Evolutionary conservation across 2,888 invertebrate genomes (phyloP).

Genomic region (Margaritifera margaritifera): DNA sequence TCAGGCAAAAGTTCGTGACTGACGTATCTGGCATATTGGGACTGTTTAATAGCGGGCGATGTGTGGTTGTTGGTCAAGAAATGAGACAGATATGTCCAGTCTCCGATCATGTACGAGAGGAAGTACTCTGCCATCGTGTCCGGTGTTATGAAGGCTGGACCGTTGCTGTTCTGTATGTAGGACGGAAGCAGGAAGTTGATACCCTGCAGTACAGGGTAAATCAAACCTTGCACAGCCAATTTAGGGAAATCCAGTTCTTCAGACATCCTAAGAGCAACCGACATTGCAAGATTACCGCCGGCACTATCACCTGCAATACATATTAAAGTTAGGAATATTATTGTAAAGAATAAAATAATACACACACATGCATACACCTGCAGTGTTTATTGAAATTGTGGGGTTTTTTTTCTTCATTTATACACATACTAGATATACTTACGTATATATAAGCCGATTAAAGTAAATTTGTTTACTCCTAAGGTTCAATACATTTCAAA

Average conservation of each 20-base stretch:
- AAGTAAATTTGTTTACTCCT: too few relatives aligned
- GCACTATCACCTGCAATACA: conserved; percentile 50
- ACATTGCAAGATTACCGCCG: conserved; percentile 56
- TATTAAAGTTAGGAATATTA: neutral
- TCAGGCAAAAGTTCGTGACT: conserved; percentile 35
- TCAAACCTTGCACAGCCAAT: conserved; percentile 12
- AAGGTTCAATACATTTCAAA: too few relatives aligned
- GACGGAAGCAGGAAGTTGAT: conserved; percentile 59
- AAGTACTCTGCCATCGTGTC: conserved; percentile 21
- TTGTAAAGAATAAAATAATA: neutral
- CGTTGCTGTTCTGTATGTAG: conserved; percentile 18
- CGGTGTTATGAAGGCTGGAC: conserved; percentile 4
- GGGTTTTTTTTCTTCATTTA: too few relatives aligned
- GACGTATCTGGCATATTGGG: conserved; percentile 19
- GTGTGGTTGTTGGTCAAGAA: conserved; percentile 21
- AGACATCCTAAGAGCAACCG: conserved; percentile 38
- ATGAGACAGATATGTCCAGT: neutral
- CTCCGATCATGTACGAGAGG: conserved; percentile 20
- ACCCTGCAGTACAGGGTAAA: conserved; percentile 33
- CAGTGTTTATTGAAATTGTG: too few relatives aligned
- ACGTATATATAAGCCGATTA: too few relatives aligned
- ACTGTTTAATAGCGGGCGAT: conserved; percentile 16
- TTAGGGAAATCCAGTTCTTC: conserved; percentile 27
- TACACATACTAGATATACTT: too few relatives aligned
- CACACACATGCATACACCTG: too few relatives aligned